Percentiles rank a stretch among this genome's conserved stretches.
Conservation (phyloP, 2,797 vertebrate genomes). For the Cyclopterus lumpus region DNA sequence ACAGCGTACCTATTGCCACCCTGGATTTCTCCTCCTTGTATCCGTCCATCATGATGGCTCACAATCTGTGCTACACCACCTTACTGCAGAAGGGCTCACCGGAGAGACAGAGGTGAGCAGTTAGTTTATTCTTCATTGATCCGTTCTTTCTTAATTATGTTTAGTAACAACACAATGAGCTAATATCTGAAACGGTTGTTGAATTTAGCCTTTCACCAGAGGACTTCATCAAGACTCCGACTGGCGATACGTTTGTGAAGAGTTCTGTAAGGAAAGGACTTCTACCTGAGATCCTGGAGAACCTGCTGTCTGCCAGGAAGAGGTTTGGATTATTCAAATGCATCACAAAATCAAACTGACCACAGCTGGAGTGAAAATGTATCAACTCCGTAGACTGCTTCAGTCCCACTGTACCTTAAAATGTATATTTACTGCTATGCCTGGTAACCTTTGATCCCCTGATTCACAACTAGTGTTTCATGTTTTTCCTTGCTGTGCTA, state of each 20-base stretch:
- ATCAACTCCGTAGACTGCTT: neutral
- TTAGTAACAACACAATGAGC: neutral
- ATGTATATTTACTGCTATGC: neutral
- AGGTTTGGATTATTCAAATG: conserved; percentile 76
- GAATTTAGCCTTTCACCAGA: conserved; percentile 83
- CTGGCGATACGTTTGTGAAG: conserved; percentile 91
- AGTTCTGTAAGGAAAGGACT: conserved; percentile 90
- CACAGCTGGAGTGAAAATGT: neutral
- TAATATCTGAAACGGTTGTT: conserved; percentile 18
- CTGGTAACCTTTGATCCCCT: neutral
- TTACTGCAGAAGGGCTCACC: conserved; percentile 85
- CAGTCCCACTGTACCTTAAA: neutral
- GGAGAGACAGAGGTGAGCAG: conserved; percentile 83
- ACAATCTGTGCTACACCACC: conserved; percentile 94
- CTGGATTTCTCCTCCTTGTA: conserved; percentile 95
- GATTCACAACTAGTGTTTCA: neutral
- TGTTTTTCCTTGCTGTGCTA: neutral
- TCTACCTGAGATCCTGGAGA: conserved; percentile 93
- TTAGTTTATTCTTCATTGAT: neutral
- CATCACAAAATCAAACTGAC: neutral
- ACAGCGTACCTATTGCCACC: conserved; percentile 90
- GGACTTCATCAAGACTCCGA: conserved; percentile 93
- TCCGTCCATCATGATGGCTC: conserved; percentile 97
- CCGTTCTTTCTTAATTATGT: neutral
- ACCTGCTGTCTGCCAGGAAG: conserved; percentile 90